A percentile compares a stretch with the other conserved stretches of the same genome.
Conservation (phyloP, 2,113 vertebrate genomes). For the Microtus richardsoni region DNA sequence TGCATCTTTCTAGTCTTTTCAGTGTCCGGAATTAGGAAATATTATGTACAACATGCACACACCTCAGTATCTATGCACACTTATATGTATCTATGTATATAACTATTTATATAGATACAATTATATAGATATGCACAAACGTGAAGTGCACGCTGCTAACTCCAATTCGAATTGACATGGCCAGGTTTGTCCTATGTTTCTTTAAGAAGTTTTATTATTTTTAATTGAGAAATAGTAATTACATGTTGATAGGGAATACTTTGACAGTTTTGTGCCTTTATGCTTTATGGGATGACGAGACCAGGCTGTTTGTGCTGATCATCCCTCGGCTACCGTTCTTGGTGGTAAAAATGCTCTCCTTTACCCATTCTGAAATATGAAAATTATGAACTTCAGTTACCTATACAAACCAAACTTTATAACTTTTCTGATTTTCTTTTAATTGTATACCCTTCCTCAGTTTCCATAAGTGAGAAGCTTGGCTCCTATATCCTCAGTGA, state of each 20-base stretch:
- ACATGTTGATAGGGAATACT: neutral
- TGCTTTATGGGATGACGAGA: neutral
- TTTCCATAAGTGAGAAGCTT: neutral
- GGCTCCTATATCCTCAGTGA: neutral
- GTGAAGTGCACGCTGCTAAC: neutral
- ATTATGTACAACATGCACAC: neutral
- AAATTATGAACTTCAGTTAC: neutral
- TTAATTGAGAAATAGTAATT: neutral
- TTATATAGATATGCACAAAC: neutral
- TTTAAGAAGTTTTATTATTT: conserved; percentile 19
- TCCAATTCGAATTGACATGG: neutral
- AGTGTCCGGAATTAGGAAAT: conserved; percentile 1
- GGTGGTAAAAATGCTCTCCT: neutral
- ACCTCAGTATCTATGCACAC: neutral
- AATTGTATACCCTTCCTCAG: neutral
- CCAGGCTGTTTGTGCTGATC: neutral
- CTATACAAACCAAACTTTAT: neutral
- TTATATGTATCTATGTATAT: neutral
- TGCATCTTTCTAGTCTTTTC: neutral
- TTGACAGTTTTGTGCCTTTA: neutral
- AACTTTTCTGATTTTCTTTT: neutral
- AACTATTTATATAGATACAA: neutral
- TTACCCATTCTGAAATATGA: neutral
- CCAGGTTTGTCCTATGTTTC: neutral
- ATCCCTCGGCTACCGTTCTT: neutral